A percentile compares a stretch with the other conserved stretches of the same genome.
These are phyloP conservation scores for Hirundichthys speculiger DNA, from an alignment of 2,113 vertebrate species.

Conservation along the genomic window DNA sequence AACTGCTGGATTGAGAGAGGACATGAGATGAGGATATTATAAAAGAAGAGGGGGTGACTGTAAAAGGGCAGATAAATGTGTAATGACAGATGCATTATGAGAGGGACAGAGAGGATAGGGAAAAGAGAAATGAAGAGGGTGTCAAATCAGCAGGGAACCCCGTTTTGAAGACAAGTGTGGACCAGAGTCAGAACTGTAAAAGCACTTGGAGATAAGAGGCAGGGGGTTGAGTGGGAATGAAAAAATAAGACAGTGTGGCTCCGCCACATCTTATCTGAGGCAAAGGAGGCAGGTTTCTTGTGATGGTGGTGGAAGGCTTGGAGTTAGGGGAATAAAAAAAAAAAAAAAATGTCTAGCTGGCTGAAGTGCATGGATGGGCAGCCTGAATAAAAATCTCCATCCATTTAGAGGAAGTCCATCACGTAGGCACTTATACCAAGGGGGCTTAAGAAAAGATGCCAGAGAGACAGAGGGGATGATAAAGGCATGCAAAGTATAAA, in stretches of 20 bases:
- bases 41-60: not conserved
- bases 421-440: slow-evolving; percentile 49
- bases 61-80: slow-evolving; percentile 28
- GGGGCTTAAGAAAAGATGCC: slow-evolving; percentile 61
- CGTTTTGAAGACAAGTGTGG: slow-evolving; percentile 39
- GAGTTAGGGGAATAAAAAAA: slow-evolving; percentile 76
- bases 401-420: slow-evolving; percentile 59
- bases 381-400: slow-evolving; percentile 82
- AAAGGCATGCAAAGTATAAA: slow-evolving; percentile 26
- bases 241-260: slow-evolving; percentile 28
- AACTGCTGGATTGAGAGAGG: not conserved
- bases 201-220: not conserved
- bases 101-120: slow-evolving; percentile 11
- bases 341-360: slow-evolving; percentile 81
- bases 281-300: slow-evolving; percentile 50
- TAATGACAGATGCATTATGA: slow-evolving; percentile 28
- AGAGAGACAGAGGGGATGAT: slow-evolving; percentile 33
- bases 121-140: slow-evolving; percentile 1
- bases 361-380: slow-evolving; percentile 65
- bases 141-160: slow-evolving; percentile 26
- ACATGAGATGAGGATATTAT: not conserved
- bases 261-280: slow-evolving; percentile 62
- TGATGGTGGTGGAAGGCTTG: slow-evolving; percentile 39
- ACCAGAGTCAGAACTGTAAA: slow-evolving; percentile 17
- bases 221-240: slow-evolving; percentile 6